Conservation (phyloP, 2,797 vertebrate species). For the Sebastes itinus region DNA sequence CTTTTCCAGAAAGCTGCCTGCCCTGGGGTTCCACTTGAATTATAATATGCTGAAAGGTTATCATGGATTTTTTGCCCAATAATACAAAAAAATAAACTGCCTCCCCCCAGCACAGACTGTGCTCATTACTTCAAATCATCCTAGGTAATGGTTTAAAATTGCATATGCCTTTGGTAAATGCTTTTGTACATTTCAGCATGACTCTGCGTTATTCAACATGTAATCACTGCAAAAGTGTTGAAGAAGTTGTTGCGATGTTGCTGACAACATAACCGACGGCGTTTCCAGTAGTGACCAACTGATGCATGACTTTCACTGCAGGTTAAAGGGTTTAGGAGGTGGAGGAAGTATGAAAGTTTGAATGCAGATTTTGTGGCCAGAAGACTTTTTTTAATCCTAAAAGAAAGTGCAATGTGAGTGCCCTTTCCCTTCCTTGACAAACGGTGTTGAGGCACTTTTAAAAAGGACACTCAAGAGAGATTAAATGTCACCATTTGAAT, state of each 20-base stretch:
- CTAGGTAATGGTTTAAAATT: neutral
- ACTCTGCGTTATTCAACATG: neutral
- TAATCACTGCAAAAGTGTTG: neutral
- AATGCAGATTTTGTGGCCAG: neutral
- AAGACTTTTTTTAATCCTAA: neutral
- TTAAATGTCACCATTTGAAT: constrained; percentile 37
- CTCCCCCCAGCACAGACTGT: too few relatives aligned
- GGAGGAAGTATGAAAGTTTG: neutral
- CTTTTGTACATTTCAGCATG: neutral
- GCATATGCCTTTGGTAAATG: neutral
- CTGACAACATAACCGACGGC: neutral
- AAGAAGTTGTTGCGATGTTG: neutral
- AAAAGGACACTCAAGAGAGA: constrained; percentile 14
- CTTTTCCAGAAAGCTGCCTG: too few relatives aligned
- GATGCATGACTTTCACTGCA: neutral
- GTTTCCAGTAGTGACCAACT: neutral
- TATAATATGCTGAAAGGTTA: too few relatives aligned
- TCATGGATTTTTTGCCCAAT: too few relatives aligned
- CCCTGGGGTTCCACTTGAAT: too few relatives aligned
- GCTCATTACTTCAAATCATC: neutral
- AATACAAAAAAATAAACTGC: too few relatives aligned
- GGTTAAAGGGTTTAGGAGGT: neutral
- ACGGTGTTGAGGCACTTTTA: neutral
- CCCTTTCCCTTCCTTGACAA: neutral
- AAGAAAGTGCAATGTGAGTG: neutral